Evolutionary conservation across 2,113 vertebrate species (phyloP), one percentile per base, ranked within the genome.

Genomic region (Lycocorax pyrrhopterus): DNA sequence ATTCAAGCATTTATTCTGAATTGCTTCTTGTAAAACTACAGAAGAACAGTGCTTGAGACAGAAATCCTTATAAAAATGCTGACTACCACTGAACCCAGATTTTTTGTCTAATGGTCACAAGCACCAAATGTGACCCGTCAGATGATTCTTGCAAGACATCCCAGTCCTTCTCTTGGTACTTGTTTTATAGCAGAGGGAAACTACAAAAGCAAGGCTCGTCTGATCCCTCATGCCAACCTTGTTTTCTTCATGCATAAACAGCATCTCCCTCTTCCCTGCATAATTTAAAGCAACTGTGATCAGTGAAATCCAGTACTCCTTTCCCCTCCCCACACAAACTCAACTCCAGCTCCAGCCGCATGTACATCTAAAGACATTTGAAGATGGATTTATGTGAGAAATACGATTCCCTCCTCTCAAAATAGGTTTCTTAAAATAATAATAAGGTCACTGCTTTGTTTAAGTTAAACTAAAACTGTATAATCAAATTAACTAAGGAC

Each of bases 341-440:
- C 49, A 89, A 35, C 37, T 80, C 37, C 69, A 84, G 66, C 21
- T 88, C 84, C 84, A 86, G 80, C 46, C 73, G 49, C 6, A 7
- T 20, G 43, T 35, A 86, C 46, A 73, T 69, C 41, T 62, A 69
- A 81, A 89, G 82, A 75, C 26, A 68, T 91, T 75, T 89, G 58
- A 87, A 95, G 72, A 69, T 7, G n/a, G 84, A 68, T 96, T 95
- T 91, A 90, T 84, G 27, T 33, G 71, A 73, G 95, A 94, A 94
- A 96, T 78, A 63, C 1, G 35, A 93, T 71, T 78, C 93, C 27
- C 18, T 77, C 21, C 35, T 71, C 83, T 80, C 46, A 71, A 81
- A 96, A 92, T 66, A 86, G 26, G 72, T 35, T 92, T 86, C 83
- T 93, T 93, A 88, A 94, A 93, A 91, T 80, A 92, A 94, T 87